These are phyloP conservation scores for Microtus pennsylvanicus DNA, from an alignment of 2,113 vertebrate species.

Conservation along the genomic window DNA sequence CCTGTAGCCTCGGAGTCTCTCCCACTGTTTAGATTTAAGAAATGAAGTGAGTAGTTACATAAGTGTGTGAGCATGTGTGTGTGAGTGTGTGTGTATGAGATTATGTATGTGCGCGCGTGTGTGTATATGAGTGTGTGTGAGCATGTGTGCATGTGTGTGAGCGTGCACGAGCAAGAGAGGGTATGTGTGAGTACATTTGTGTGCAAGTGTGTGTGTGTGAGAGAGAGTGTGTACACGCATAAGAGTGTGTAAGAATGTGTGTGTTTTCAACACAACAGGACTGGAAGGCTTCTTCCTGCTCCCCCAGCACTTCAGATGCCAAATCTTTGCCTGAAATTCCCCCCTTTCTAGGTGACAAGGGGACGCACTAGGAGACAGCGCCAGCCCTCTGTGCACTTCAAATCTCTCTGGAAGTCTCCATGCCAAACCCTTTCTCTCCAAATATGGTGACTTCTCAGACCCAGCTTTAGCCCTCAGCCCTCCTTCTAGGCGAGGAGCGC, in stretches of 20 bases:
- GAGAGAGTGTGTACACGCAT: neutral
- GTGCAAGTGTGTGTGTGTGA: neutral
- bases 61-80: neutral
- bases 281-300: neutral
- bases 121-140: neutral
- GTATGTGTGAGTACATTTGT: neutral
- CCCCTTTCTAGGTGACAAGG: constrained; percentile 2
- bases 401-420: constrained; percentile 52
- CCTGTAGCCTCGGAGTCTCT: neutral
- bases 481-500: neutral
- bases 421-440: constrained; percentile 56
- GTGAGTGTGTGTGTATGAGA: neutral
- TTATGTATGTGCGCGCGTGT: neutral
- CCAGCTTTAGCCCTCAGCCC: neutral
- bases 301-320: neutral
- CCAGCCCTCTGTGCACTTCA: neutral
- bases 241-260: neutral
- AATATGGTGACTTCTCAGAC: constrained; percentile 68
- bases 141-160: neutral
- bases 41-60: neutral
- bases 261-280: constrained; percentile 9
- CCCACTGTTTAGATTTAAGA: neutral
- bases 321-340: neutral
- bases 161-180: neutral
- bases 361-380: neutral